phyloP scores from a whole-genome alignment of 2,113 vertebrate genomes.

The Tragelaphus strepsiceros region DNA sequence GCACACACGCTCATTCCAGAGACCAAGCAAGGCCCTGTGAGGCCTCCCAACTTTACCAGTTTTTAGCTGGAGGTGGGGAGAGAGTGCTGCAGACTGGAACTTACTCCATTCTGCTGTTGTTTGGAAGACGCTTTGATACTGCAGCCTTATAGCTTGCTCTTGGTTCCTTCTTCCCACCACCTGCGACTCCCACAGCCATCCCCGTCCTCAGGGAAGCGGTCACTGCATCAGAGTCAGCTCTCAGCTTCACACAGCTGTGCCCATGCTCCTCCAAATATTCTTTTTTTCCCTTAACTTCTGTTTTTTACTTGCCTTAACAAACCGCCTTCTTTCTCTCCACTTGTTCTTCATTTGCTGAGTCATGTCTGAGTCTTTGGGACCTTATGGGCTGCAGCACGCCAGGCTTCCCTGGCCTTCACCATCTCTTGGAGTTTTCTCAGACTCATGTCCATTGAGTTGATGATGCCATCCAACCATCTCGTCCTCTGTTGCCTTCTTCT shows the following conservation, averaged over 20 bases:
- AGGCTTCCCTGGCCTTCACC: not conserved
- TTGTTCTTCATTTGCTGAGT: not conserved
- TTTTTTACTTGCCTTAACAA: not conserved
- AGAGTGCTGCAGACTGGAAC: not conserved
- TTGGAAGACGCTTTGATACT: not conserved
- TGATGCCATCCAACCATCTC: not conserved
- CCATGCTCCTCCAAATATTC: not conserved
- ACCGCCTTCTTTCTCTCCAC: not conserved
- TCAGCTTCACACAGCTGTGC: not conserved
- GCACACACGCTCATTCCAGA: not conserved
- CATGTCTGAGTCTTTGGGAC: not conserved
- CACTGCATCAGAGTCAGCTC: too few species aligned
- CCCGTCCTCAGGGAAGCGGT: not conserved
- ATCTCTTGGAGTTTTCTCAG: not conserved
- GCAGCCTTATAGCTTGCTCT: not conserved
- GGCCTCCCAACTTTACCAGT: not conserved
- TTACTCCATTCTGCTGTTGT: not conserved
- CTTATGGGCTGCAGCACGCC: not conserved
- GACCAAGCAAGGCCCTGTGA: not conserved
- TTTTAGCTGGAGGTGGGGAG: not conserved
- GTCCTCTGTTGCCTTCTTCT: not conserved
- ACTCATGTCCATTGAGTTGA: not conserved
- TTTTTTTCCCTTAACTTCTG: not conserved
- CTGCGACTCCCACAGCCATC: fast-evolving
- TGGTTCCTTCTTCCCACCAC: not conserved